These are phyloP conservation scores for Cotesia vestalis DNA, from an alignment of 1,140 invertebrate genomes.

Conservation along the genomic window DNA sequence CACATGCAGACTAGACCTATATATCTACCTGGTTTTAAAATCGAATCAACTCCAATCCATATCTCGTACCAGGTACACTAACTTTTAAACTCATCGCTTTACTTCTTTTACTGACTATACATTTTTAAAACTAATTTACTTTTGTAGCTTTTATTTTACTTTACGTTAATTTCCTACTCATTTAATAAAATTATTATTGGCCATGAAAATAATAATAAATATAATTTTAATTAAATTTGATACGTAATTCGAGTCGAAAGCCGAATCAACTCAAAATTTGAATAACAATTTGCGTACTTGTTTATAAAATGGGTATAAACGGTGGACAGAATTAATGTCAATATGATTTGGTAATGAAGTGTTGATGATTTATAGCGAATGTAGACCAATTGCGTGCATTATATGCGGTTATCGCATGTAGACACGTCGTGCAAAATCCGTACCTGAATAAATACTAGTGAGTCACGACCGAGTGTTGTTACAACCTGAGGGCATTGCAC, in stretches of 20 bases:
- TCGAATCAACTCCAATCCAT: conserved; percentile 46
- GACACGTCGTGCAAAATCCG: conserved; percentile 35
- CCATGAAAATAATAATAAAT: no score
- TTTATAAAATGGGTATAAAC: neutral
- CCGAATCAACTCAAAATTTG: no score
- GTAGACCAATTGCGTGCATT: conserved; percentile 34
- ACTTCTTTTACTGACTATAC: no score
- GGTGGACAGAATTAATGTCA: neutral
- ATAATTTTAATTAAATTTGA: no score
- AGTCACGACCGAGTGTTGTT: conserved; percentile 32
- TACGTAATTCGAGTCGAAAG: no score
- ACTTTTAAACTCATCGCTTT: neutral
- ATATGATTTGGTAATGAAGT: conserved; percentile 22
- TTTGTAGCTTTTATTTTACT: no score
- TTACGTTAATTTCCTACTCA: no score
- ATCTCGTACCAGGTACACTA: conserved; percentile 49
- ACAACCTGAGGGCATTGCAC: conserved; percentile 33
- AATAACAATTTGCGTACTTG: no score
- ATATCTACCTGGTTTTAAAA: conserved; percentile 1
- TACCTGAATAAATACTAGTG: conserved; percentile 37
- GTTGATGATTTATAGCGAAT: conserved; percentile 22
- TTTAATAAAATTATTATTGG: no score
- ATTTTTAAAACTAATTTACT: no score
- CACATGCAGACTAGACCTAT: neutral
- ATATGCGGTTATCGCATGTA: conserved; percentile 36